phyloP scores from a whole-genome alignment of 2,797 vertebrate species.

The Cottoperca gobio region DNA sequence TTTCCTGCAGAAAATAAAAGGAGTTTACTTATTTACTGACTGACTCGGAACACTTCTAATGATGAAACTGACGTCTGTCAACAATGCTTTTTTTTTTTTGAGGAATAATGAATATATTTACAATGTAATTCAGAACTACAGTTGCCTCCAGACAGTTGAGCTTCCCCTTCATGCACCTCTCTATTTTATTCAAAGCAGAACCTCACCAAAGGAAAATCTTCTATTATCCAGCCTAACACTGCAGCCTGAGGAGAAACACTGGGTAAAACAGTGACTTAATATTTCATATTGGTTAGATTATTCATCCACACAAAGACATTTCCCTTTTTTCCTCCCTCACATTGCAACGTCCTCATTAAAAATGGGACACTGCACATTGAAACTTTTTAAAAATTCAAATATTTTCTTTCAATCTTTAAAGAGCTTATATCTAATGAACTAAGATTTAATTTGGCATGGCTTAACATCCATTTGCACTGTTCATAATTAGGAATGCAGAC shows the following conservation, averaged over 20 bases:
- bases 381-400: slow-evolving; percentile 86
- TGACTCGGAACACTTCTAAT: slow-evolving; percentile 70
- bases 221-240: slow-evolving; percentile 85
- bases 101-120: slow-evolving; percentile 86
- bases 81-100: slow-evolving; percentile 73
- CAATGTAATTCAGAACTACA: slow-evolving; percentile 80
- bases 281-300: slow-evolving; percentile 87
- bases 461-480: slow-evolving; percentile 85
- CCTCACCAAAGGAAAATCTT: slow-evolving; percentile 84
- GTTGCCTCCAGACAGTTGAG: slow-evolving; percentile 83
- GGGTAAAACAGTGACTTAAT: slow-evolving; percentile 87
- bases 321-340: slow-evolving; percentile 72
- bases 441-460: slow-evolving; percentile 87
- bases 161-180: slow-evolving; percentile 83
- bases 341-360: slow-evolving; percentile 83
- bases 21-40: slow-evolving; percentile 79
- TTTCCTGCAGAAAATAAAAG: slow-evolving; percentile 73
- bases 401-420: slow-evolving; percentile 87
- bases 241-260: slow-evolving; percentile 84
- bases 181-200: slow-evolving; percentile 85
- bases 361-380: slow-evolving; percentile 85
- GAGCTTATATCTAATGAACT: slow-evolving; percentile 87
- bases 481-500: slow-evolving; percentile 86
- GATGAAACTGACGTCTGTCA: slow-evolving; percentile 83
- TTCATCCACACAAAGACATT: slow-evolving; percentile 84